phyloP scores from a whole-genome alignment of 2,797 vertebrate genomes.

The Coregonus suidteri region DNA sequence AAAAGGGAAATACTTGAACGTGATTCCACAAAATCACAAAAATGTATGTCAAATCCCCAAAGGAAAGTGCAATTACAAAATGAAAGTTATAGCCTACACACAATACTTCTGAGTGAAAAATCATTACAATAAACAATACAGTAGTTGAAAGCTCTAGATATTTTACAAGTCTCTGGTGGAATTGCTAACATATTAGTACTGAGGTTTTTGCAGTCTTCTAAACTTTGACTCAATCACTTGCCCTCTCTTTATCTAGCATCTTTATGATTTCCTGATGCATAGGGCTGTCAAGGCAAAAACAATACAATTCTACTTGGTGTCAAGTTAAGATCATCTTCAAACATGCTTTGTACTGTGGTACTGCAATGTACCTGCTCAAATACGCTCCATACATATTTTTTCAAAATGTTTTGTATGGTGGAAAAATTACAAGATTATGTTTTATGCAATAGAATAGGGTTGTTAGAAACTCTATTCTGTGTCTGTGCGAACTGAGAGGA shows the following conservation, averaged over 20 bases:
- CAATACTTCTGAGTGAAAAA: slow-evolving; percentile 8
- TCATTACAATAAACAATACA: neutral
- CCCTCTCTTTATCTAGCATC: neutral
- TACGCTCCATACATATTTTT: neutral
- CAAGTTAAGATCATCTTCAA: no score
- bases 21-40: slow-evolving; percentile 29
- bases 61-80: slow-evolving; percentile 19
- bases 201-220: neutral
- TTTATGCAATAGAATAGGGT: no score
- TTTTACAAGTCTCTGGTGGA: neutral
- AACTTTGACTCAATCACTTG: neutral
- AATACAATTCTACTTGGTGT: no score
- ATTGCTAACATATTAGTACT: neutral
- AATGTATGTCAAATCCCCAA: slow-evolving; percentile 7
- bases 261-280: neutral
- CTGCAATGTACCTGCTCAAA: no score
- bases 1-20: slow-evolving; percentile 21
- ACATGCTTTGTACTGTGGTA: no score
- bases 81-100: neutral
- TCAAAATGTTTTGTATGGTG: neutral
- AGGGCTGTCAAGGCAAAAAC: neutral
- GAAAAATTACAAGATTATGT: no score
- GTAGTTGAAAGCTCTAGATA: neutral
- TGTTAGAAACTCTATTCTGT: no score
- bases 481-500: no score